A percentile compares a stretch with the other conserved stretches of the same genome.
Evolutionary conservation across 1,140 invertebrate species (phyloP).

Genomic region (Drosophila gunungcola): DNA sequence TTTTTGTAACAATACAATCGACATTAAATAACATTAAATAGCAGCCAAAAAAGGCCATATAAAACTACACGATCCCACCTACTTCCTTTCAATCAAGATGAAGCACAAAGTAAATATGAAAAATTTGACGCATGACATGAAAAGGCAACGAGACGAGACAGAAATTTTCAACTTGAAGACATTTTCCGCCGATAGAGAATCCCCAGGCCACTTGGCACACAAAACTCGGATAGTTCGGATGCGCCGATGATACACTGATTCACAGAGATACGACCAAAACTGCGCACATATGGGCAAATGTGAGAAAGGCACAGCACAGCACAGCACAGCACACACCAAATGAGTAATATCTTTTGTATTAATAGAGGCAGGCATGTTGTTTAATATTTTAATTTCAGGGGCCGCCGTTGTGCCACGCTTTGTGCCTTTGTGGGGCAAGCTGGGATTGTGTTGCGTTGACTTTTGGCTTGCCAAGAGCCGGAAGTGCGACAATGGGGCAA

Average conservation of each 20-base stretch:
- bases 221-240: constrained; percentile 29
- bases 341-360: constrained; percentile 25
- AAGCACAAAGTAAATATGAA: constrained; percentile 7
- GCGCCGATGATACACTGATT: constrained; percentile 6
- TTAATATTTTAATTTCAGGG: constrained; percentile 48
- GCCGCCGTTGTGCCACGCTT: constrained; percentile 33
- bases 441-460: constrained; percentile 30
- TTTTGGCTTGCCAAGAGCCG: constrained; percentile 25
- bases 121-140: constrained; percentile 41
- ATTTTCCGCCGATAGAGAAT: constrained; percentile 35
- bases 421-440: constrained; percentile 42
- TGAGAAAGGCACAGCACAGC: not conserved
- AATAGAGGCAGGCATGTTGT: constrained; percentile 16
- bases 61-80: not conserved
- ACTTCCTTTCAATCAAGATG: constrained; percentile 10
- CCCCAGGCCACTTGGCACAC: constrained; percentile 35
- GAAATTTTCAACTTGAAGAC: constrained; percentile 60
- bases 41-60: not conserved
- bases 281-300: constrained; percentile 2
- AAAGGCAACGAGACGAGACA: constrained; percentile 57
- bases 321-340: constrained; percentile 9
- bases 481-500: constrained; percentile 30
- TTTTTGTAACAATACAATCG: too few relatives aligned
- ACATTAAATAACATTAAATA: not conserved
- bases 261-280: constrained; percentile 18